Base-by-base conservation (phyloP, 2,888 invertebrate species). In the Cordilura impudica region DNA sequence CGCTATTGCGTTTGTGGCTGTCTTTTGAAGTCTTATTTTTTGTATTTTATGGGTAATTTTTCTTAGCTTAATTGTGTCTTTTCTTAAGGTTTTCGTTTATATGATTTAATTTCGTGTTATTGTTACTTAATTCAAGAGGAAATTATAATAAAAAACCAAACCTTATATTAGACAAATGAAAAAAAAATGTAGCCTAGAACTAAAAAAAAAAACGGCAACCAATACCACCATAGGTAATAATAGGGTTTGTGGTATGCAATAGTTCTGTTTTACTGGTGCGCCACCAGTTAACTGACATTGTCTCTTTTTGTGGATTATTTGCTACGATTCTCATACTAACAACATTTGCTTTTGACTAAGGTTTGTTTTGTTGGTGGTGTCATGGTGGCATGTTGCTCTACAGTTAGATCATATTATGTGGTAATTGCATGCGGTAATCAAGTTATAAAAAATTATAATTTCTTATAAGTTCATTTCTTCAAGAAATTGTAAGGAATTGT, bases 111-210 rank as follows among this genome's bases (percentile, higher is more conserved):
- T 63, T 79, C 67, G 45, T 79, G 67, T 75, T 72, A 75, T 75
- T 75, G 79, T 79, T 79, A 79, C 79, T 79, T 79, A 75, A 79
- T 79, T 79, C 75, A 79, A 72, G 79, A 75, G 79, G 79, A 79
- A 79, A 79, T 79, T 66, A 75, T 75, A 56, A 58, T 72, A 74
- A 71, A 79, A 78, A 65, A 65, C 31, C 39, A 10, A 26, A 53
- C 6, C 66, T 39, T 23, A 39, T 69, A 49, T 63, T 65, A 56
- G 43, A 60, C 35, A 71, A 71, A 66, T 19, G 18, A 10, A 21
- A 16, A 35, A 58, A 21, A 10, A 60, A 45, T 1, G 4, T 35
- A 7, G 12, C 14, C 26, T 39, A 18, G 12, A 43, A 67, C 10
- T n/a, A n/a, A n/a, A n/a, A n/a, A n/a, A n/a, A n/a, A n/a, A n/a